Evolutionary conservation across 2,888 invertebrate genomes (phyloP), one percentile per base, ranked within the genome.

Genomic region (Lithophane socia): DNA sequence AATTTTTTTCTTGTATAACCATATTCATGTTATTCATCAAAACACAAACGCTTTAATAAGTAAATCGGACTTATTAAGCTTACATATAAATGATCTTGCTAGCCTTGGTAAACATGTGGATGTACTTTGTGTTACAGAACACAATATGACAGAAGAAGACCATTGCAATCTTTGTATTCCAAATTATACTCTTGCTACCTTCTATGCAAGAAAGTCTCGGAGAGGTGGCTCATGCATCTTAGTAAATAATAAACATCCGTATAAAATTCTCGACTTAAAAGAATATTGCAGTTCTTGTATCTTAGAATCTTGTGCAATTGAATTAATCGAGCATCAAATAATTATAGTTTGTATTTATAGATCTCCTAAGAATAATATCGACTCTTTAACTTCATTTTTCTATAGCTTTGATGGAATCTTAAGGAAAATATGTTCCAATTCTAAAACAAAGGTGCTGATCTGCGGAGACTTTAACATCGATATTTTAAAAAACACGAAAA

Each of bases 331-430:
- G 10, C 56, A 56, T 56, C 21, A 56, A 63, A 16, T 60, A 60
- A 60, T 29, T 29, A 60, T 60, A 60, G 60, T 60, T 18, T 60
- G 60, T 60, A 60, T 60, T 60, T 60, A 60, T 60, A 60, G 60
- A 61, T 61, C 61, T 37, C 61, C 61, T 58, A 24, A 56, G n/a
- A 56, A 56, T 56, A 56, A 56, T 56, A 56, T 56, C 7, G 56
- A 56, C 56, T n/a, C n/a, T 56, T 12, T 24, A 58, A 58, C 24
- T 58, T 58, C 13, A 24, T 58, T 58, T 58, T 58, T 61, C 29
- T 61, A 37, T 61, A 37, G 37, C 61, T 61, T 61, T 60, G 61
- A 61, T 61, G 61, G 61, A 58, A 58, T 58, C 24, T 24, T 58
- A 58, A 58, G 58, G 13, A 58, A 58, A 58, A 58, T 58, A 58